These are phyloP conservation scores for Drymodes brunneopygia DNA, from an alignment of 2,113 vertebrate genomes.

Conservation along the genomic window DNA sequence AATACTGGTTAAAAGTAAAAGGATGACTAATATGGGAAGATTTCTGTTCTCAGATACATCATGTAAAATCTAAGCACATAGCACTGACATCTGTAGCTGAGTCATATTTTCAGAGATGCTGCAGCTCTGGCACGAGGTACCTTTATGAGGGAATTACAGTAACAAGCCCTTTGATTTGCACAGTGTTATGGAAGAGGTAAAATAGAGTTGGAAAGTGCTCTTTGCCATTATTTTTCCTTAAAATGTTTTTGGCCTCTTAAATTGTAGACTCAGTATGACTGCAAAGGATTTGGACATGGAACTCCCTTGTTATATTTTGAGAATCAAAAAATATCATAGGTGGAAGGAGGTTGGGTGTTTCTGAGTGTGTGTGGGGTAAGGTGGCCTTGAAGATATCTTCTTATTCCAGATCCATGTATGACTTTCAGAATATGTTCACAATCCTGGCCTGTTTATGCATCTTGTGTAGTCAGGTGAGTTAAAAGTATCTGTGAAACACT, in stretches of 20 bases:
- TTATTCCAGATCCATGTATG: neutral
- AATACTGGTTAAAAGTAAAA: neutral
- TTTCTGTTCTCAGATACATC: neutral
- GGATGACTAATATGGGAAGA: neutral
- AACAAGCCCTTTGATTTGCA: neutral
- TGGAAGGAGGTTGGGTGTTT: neutral
- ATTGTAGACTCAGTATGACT: neutral
- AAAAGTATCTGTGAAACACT: neutral
- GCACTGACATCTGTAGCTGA: neutral
- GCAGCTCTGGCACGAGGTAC: neutral
- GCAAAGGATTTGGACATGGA: neutral
- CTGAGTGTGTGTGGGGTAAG: fast-evolving
- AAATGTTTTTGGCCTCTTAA: neutral
- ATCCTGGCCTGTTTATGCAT: neutral
- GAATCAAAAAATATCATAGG: neutral
- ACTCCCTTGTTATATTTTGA: neutral
- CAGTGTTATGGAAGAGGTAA: neutral
- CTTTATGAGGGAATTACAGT: neutral
- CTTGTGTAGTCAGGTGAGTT: neutral
- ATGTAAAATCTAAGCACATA: neutral
- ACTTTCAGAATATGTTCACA: neutral
- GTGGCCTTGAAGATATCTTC: neutral
- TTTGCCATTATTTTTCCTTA: neutral
- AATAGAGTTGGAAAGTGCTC: neutral
- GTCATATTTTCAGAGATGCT: neutral